phyloP scores from a whole-genome alignment of 1,140 invertebrate genomes.

The Lysiphlebus fabarum region DNA sequence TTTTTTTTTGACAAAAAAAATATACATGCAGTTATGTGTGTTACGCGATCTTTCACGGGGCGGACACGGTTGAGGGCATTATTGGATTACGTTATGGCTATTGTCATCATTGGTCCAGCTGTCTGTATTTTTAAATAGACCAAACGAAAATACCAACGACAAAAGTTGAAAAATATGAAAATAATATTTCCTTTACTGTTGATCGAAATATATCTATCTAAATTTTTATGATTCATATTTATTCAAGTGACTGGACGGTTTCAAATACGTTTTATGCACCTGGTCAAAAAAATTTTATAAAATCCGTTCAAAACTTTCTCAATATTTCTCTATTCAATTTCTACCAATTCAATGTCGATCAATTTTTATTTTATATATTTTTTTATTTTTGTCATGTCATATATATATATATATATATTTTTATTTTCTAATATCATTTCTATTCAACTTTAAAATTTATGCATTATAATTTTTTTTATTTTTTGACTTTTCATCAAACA shows the following conservation, averaged over 20 bases:
- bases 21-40: neutral
- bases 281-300: no score
- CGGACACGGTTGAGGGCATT: conserved; percentile 28
- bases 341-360: no score
- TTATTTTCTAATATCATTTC: no score
- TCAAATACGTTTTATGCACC: neutral
- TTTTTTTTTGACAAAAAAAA: neutral
- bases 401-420: no score
- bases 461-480: no score
- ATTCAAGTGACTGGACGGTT: conserved; percentile 33
- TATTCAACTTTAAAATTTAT: no score
- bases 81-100: conserved; percentile 40
- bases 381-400: no score
- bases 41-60: conserved; percentile 18
- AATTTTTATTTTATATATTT: no score
- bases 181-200: conserved; percentile 40
- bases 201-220: neutral
- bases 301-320: neutral
- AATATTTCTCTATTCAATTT: no score
- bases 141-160: neutral
- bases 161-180: conserved; percentile 36
- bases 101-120: conserved; percentile 31
- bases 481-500: no score
- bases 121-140: conserved; percentile 6
- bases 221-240: conserved; percentile 43